Evolutionary conservation across 92 coral and sea anemone genomes (phyloP).

Genomic region (Zoanthus solanderi): DNA sequence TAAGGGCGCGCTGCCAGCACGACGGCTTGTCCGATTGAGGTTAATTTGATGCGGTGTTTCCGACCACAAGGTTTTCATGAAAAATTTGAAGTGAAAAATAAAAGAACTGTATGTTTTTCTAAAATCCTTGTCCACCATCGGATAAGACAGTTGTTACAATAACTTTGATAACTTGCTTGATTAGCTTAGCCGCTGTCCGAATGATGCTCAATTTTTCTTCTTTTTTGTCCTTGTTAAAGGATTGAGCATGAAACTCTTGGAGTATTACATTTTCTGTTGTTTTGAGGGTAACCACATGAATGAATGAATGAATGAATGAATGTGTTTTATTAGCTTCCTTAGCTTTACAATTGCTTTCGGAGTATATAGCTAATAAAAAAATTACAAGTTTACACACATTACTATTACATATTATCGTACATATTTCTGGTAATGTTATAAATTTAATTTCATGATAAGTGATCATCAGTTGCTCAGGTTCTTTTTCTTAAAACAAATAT

Average conservation of each 20-base stretch:
- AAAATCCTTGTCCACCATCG: background rate
- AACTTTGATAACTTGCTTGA: slow-evolving; percentile 12
- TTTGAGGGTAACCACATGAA: slow-evolving; percentile 1
- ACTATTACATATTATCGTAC: no score
- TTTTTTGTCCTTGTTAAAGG: background rate
- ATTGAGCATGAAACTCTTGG: slow-evolving; percentile 25
- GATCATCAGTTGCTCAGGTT: no score
- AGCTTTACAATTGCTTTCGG: no score
- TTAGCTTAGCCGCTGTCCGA: slow-evolving; percentile 40
- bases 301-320: no score
- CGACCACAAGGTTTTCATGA: slow-evolving; percentile 6
- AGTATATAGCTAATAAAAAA: no score
- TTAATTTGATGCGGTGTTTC: slow-evolving; percentile 34
- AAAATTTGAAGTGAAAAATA: slow-evolving; percentile 11
- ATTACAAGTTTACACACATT: no score
- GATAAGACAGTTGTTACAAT: background rate
- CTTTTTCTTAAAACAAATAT: no score
- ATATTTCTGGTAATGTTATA: no score
- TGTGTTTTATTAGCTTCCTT: no score
- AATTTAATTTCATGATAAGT: no score
- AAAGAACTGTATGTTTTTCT: slow-evolving; percentile 1
- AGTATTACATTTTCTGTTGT: slow-evolving; percentile 12
- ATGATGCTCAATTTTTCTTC: background rate
- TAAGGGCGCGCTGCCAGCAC: slow-evolving; percentile 21
- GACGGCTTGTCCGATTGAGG: slow-evolving; percentile 35